Base-by-base conservation (phyloP, 2,113 vertebrate species). In the Takifugu flavidus region DNA sequence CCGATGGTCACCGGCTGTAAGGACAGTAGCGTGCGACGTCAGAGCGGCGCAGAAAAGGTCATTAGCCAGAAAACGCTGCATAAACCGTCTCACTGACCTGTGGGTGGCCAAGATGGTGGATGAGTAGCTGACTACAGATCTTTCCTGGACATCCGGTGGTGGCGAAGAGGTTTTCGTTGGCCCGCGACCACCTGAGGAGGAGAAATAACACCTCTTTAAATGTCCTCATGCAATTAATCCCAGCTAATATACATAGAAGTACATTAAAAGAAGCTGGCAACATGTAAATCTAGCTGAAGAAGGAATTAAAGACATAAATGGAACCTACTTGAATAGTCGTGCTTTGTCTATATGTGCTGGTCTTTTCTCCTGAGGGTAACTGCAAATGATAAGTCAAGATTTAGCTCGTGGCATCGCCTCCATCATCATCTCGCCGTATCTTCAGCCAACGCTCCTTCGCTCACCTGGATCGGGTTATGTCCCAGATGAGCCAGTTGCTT, bases 91-190 rank as follows among this genome's bases (percentile, higher is more conserved):
- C 4, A 56, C 87, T 83, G 86, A 98, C 97, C 94, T 98, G 96
- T 11, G 94, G 89, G 67, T 99, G 97, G 68, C 94, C 94, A 73
- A 98, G 92, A 76, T 99, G 96, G 90, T 98, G 97, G 77, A 99
- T 91, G 45, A 95, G 87, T 52, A 98, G 78, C 1, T 96, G 96
- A 79, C 90, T 96, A 34, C 63, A 83, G 80, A 94, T 91, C 85
- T 96, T 99, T 68, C 97, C 96, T n/a, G 95, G 95, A 87, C 91
- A 98, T 61, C 96, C 95, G 14, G 92, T 96, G 29, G 97, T 98
- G 72, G 95, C 94, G 75, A 99, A 99, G 20, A 99, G 82, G 74
- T 94, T 94, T 82, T 97, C 96, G 72, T 93, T 98, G 69, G 92
- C 91, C 62, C 72, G 90, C 27, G 95, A 98, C 96, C 96, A 99